These are phyloP conservation scores for Philonicus albiceps DNA, from an alignment of 2,888 invertebrate genomes.

Conservation along the genomic window DNA sequence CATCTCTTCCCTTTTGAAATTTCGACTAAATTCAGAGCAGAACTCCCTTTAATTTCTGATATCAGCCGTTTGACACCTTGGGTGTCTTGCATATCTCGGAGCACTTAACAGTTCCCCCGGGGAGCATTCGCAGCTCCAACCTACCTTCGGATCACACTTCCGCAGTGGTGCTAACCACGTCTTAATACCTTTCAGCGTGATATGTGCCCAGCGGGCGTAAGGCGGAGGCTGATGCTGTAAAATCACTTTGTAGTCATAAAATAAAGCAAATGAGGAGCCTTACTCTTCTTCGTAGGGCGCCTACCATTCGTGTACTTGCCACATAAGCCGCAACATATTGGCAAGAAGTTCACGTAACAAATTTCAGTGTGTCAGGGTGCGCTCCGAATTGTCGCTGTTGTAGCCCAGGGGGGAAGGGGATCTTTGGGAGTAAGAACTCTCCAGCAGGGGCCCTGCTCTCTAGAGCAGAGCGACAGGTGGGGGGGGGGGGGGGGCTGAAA, in stretches of 20 bases:
- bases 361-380: neutral
- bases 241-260: neutral
- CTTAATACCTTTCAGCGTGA: neutral
- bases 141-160: neutral
- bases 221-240: neutral
- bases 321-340: slow-evolving; percentile 18
- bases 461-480: neutral
- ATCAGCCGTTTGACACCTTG: neutral
- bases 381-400: neutral
- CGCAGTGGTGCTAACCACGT: neutral
- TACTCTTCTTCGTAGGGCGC: neutral
- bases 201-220: neutral
- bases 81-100: neutral
- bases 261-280: neutral
- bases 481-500: neutral
- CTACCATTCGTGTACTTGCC: neutral
- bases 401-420: neutral
- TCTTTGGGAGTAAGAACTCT: neutral
- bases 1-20: neutral
- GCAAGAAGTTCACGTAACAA: neutral
- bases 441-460: neutral
- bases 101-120: neutral
- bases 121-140: neutral
- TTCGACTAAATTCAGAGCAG: neutral
- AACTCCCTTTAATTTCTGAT: neutral